Percentiles rank a stretch among this genome's conserved stretches.
Evolutionary conservation across 1,140 invertebrate genomes (phyloP).

Genomic region (Zaprionus lachaisei): DNA sequence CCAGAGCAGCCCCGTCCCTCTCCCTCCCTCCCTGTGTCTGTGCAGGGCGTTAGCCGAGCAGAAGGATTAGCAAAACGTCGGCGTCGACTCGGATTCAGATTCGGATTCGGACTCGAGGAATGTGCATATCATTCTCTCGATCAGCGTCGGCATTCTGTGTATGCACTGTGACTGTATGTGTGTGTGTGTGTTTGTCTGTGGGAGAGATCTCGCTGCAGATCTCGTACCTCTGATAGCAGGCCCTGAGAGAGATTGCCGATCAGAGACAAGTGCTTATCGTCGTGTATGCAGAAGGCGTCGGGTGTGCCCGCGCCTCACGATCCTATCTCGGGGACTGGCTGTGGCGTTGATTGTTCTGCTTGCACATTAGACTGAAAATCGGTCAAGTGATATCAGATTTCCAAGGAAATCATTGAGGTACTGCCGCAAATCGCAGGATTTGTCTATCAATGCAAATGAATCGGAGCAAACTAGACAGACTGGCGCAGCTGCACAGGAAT

Average conservation of each 20-base stretch:
- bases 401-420: conserved; percentile 52
- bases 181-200: conserved; percentile 7
- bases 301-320: conserved; percentile 7
- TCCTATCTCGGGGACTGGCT: conserved; percentile 29
- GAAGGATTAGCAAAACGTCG: conserved; percentile 64
- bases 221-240: conserved; percentile 15
- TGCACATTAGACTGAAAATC: conserved; percentile 41
- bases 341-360: conserved; percentile 26
- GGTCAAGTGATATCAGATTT: conserved; percentile 65
- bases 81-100: conserved; percentile 2
- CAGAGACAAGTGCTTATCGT: conserved; percentile 74
- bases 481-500: conserved; percentile 33
- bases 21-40: conserved; percentile 38
- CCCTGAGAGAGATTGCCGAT: conserved; percentile 58
- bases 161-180: neutral
- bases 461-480: conserved; percentile 33
- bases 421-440: conserved; percentile 50
- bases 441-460: conserved; percentile 67
- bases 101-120: conserved; percentile 38
- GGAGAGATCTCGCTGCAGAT: conserved; percentile 38
- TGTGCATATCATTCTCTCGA: conserved; percentile 75
- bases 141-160: conserved; percentile 33
- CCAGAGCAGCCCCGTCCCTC: neutral
- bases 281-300: conserved; percentile 44
- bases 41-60: conserved; percentile 61